Percentiles rank a stretch among this genome's conserved stretches.
phyloP scores from a whole-genome alignment of 2,888 invertebrate species.

The Sarcophaga subvicina region DNA sequence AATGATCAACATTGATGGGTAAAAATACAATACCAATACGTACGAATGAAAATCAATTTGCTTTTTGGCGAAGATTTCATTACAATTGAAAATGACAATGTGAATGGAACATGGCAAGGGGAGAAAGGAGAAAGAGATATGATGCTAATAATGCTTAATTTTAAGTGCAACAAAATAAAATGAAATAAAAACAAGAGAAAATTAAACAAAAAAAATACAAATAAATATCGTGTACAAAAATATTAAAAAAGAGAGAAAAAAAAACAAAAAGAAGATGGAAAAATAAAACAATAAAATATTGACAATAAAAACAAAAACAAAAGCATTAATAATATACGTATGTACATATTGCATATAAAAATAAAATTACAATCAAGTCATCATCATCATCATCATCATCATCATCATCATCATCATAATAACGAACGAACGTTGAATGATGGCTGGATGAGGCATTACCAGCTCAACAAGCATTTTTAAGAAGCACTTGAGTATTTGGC shows the following conservation, averaged over 20 bases:
- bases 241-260: neutral
- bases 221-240: slow-evolving; percentile 11
- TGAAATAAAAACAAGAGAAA: neutral
- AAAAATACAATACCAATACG: slow-evolving; percentile 21
- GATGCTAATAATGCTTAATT: slow-evolving; percentile 43
- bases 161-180: slow-evolving; percentile 4
- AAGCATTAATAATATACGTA: neutral
- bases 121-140: too few species aligned
- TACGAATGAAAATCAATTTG: slow-evolving; percentile 33
- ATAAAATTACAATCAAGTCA: slow-evolving; percentile 62
- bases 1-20: slow-evolving; percentile 48
- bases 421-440: slow-evolving; percentile 1
- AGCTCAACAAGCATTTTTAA: slow-evolving; percentile 65
- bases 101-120: too few species aligned
- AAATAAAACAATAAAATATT: slow-evolving; percentile 25
- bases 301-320: slow-evolving; percentile 24
- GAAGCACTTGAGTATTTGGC: slow-evolving; percentile 66
- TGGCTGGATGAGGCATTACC: slow-evolving; percentile 51
- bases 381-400: slow-evolving; percentile 9
- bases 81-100: too few species aligned
- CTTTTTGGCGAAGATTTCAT: neutral
- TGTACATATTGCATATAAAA: slow-evolving; percentile 6
- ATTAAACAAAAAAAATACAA: slow-evolving; percentile 11
- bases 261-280: neutral
- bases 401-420: slow-evolving; percentile 15